Evolutionary conservation across 1,140 invertebrate genomes (phyloP).

Genomic region (Pseudomyrmex dendroicus): DNA sequence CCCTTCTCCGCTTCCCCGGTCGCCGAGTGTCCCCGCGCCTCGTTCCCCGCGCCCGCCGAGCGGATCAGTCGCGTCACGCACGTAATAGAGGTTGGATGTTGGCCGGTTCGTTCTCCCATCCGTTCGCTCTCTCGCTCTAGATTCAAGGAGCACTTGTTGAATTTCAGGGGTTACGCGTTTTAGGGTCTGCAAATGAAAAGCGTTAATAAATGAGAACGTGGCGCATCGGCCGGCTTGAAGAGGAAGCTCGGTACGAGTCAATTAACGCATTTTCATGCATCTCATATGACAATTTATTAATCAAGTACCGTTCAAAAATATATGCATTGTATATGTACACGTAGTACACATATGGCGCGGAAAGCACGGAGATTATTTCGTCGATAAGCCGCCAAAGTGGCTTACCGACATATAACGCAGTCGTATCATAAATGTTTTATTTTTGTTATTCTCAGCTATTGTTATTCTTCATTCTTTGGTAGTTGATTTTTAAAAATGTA

Average conservation of each 20-base stretch:
- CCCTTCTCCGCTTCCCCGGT: conserved; percentile 9
- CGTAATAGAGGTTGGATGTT: conserved; percentile 70
- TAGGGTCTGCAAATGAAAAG: conserved; percentile 56
- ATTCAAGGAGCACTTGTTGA: conserved; percentile 80
- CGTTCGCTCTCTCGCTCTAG: conserved; percentile 45
- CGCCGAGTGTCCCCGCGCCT: conserved; percentile 38
- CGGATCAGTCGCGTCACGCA: conserved; percentile 74
- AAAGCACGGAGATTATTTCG: not conserved
- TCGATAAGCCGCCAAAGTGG: no score
- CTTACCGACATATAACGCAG: no score
- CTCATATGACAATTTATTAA: conserved; percentile 2
- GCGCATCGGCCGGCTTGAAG: not conserved
- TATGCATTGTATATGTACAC: not conserved
- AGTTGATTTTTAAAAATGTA: no score
- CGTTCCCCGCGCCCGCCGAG: conserved; percentile 24
- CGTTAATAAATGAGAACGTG: conserved; percentile 55
- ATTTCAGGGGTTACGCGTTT: conserved; percentile 75
- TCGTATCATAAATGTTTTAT: no score
- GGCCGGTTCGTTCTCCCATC: conserved; percentile 45
- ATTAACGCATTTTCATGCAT: conserved; percentile 26
- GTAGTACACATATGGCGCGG: not conserved
- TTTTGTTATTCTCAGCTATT: no score
- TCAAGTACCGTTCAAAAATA: not conserved
- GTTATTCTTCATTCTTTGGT: no score
- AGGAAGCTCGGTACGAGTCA: conserved; percentile 8